Conservation (phyloP, 2,888 invertebrate genomes). For the Tortricodes alternella region DNA sequence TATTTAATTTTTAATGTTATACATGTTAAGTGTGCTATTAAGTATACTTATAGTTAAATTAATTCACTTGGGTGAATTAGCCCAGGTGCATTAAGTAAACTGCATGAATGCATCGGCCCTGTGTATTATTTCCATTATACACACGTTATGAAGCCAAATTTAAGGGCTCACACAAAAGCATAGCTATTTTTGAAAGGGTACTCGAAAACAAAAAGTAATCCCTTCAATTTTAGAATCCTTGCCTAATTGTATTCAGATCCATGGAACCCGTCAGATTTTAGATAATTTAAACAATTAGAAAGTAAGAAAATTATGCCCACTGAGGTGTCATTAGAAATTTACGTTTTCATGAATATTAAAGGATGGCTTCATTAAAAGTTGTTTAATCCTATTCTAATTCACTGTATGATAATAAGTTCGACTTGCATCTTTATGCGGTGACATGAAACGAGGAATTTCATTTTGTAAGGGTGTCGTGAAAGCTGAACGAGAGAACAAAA, state of each 20-base stretch:
- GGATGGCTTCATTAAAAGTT: slow-evolving; percentile 58
- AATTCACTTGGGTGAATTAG: too few relatives aligned
- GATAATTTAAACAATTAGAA: slow-evolving; percentile 39
- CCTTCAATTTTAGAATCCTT: slow-evolving; percentile 16
- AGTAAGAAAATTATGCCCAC: slow-evolving; percentile 34
- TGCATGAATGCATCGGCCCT: too few relatives aligned
- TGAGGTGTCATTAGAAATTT: slow-evolving; percentile 46
- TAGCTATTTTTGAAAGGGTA: slow-evolving; percentile 3
- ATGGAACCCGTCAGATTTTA: slow-evolving; percentile 33
- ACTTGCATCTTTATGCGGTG: slow-evolving; percentile 40
- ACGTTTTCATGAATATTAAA: slow-evolving; percentile 58
- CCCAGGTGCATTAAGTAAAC: too few relatives aligned
- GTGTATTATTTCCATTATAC: too few relatives aligned
- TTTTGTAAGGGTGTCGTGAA: slow-evolving; percentile 23
- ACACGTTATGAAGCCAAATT: too few relatives aligned
- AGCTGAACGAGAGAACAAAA: slow-evolving; percentile 37
- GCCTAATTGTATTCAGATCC: slow-evolving; percentile 25
- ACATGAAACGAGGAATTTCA: slow-evolving; percentile 9
- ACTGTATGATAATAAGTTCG: slow-evolving; percentile 55
- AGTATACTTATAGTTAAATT: too few relatives aligned
- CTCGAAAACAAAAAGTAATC: slow-evolving; percentile 22
- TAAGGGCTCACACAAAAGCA: background rate
- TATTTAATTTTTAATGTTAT: too few relatives aligned
- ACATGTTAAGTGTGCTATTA: too few relatives aligned
- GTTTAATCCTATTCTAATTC: slow-evolving; percentile 53